phyloP scores from a whole-genome alignment of 2,888 invertebrate genomes.

The Antheraea yamamai region DNA sequence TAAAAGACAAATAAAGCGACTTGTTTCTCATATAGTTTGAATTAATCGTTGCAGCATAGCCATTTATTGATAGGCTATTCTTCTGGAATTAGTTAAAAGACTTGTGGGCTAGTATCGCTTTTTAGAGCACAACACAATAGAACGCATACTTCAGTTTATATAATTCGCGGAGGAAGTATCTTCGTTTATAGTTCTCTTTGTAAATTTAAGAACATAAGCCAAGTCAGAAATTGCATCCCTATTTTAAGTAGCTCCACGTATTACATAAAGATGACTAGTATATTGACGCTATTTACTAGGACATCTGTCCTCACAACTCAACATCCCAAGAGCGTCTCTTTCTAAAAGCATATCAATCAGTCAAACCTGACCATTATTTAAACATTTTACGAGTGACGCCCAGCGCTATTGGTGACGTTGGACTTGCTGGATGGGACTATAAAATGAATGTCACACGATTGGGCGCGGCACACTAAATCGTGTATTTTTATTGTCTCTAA shows the following conservation, averaged over 20 bases:
- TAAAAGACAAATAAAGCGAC: too few species aligned
- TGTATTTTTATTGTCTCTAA: constrained; percentile 58
- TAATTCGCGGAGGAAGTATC: too few species aligned
- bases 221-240: neutral
- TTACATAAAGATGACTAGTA: neutral
- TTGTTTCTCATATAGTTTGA: neutral
- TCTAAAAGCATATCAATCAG: constrained; percentile 35
- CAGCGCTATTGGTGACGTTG: constrained; percentile 67
- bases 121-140: too few species aligned
- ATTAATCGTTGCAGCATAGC: neutral
- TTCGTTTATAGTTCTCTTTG: too few species aligned
- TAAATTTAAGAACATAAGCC: neutral
- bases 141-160: too few species aligned
- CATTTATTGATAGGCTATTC: neutral
- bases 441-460: constrained; percentile 67
- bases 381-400: constrained; percentile 66
- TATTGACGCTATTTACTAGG: neutral
- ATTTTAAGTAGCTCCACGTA: neutral
- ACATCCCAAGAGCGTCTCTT: neutral
- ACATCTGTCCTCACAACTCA: neutral
- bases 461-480: constrained; percentile 64
- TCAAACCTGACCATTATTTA: constrained; percentile 55
- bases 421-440: constrained; percentile 51
- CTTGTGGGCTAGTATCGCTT: too few species aligned
- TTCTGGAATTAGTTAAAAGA: neutral